These are phyloP conservation scores for Alouatta palliata DNA, from an alignment of 2,113 vertebrate species.

Conservation along the genomic window DNA sequence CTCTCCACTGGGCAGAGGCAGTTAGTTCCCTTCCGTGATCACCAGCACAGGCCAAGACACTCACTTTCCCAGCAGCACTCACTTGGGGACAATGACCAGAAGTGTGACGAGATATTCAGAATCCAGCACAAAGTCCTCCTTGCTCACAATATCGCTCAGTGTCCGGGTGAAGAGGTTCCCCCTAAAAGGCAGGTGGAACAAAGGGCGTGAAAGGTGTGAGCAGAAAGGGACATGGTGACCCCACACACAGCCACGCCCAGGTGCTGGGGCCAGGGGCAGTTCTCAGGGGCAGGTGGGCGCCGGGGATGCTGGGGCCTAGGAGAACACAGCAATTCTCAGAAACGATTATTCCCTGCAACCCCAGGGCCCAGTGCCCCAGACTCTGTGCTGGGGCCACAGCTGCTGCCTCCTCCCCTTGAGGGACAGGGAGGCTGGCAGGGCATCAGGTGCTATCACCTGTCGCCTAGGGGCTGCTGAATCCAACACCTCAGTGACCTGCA, in stretches of 20 bases:
- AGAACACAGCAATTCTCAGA: neutral
- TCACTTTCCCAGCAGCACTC: constrained; percentile 53
- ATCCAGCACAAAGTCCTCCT: constrained; percentile 93
- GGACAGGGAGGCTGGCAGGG: neutral
- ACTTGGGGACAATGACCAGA: constrained; percentile 94
- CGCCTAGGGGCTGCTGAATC: neutral
- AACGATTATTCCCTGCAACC: no score
- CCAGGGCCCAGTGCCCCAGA: neutral
- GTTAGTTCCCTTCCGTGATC: neutral
- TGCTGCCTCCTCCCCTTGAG: neutral
- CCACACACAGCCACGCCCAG: neutral
- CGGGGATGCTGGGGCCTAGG: neutral
- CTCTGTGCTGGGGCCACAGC: neutral
- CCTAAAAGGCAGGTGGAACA: constrained; percentile 75
- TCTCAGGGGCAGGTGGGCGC: accelerated
- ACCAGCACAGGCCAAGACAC: accelerated
- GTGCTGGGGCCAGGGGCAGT: neutral
- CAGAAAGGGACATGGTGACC: neutral
- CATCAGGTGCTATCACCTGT: neutral
- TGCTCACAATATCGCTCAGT: constrained; percentile 90
- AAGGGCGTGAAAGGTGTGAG: neutral
- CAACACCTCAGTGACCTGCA: neutral
- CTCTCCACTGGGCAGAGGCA: no score
- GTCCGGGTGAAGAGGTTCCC: constrained; percentile 91
- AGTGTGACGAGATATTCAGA: constrained; percentile 96